phyloP scores from a whole-genome alignment of 2,113 vertebrate genomes.

The Puntigrus tetrazona region DNA sequence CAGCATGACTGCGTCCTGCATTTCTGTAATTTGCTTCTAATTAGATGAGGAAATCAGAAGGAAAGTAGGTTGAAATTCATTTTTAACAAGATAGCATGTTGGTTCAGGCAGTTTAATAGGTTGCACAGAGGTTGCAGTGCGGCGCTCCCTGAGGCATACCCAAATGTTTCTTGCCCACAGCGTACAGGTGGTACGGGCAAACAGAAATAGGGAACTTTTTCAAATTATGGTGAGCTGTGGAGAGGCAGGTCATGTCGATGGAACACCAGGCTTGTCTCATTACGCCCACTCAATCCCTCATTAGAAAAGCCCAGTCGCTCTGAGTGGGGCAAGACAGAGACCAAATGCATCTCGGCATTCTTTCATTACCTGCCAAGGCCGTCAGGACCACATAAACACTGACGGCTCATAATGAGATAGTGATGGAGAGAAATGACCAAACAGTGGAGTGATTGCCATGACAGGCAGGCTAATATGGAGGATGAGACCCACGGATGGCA shows the following conservation, averaged over 20 bases:
- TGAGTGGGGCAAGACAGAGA: constrained; percentile 46
- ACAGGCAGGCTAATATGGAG: constrained; percentile 55
- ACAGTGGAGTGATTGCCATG: constrained; percentile 55
- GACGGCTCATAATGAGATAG: constrained; percentile 60
- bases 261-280: constrained; percentile 55
- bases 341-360: constrained; percentile 41
- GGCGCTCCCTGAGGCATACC: constrained; percentile 38
- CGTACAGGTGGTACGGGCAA: constrained; percentile 37
- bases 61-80: constrained; percentile 57
- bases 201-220: constrained; percentile 36
- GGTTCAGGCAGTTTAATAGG: constrained; percentile 38
- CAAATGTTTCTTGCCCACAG: constrained; percentile 40
- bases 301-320: constrained; percentile 47
- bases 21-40: constrained; percentile 58
- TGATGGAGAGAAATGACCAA: constrained; percentile 55
- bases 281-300: constrained; percentile 50
- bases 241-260: constrained; percentile 26
- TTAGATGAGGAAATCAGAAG: constrained; percentile 58
- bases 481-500: constrained; percentile 43
- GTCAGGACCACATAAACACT: constrained; percentile 55
- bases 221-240: constrained; percentile 48
- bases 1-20: constrained; percentile 51
- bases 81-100: constrained; percentile 38
- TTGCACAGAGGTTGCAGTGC: constrained; percentile 39
- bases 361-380: constrained; percentile 53